Conservation (phyloP, 2,888 invertebrate species). For the Mythimna albipuncta region DNA sequence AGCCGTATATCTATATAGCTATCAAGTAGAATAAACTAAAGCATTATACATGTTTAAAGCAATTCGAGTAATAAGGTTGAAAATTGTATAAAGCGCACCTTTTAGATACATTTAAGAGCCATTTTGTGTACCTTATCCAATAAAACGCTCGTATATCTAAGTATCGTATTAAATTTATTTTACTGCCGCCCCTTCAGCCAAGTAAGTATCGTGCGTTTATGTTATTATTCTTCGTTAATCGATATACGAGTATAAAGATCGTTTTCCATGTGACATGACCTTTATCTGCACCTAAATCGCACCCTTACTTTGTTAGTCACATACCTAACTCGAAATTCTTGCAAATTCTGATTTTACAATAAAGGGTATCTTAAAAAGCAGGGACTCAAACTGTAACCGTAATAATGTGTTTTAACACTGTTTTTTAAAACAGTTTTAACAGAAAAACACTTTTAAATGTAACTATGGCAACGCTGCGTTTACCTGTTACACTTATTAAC, state of each 20-base stretch:
- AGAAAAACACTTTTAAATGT: no score
- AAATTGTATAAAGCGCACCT: slow-evolving; percentile 3
- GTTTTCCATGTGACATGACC: not conserved
- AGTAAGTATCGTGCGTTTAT: slow-evolving; percentile 12
- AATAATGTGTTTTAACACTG: no score
- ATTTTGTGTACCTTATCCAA: slow-evolving; percentile 25
- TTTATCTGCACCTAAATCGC: not conserved
- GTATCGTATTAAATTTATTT: slow-evolving; percentile 30
- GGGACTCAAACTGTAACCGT: no score
- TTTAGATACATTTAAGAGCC: slow-evolving; percentile 15
- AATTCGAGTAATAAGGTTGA: not conserved
- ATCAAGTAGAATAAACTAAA: not conserved
- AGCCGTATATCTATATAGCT: not conserved
- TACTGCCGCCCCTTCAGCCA: slow-evolving; percentile 25
- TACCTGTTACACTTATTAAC: no score
- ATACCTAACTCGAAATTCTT: no score
- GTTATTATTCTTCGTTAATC: slow-evolving; percentile 40
- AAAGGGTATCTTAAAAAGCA: no score
- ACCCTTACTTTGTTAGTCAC: no score
- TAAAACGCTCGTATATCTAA: slow-evolving; percentile 25
- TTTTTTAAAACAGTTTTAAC: no score
- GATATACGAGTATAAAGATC: slow-evolving; percentile 1
- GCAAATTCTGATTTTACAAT: no score
- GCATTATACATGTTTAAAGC: not conserved
- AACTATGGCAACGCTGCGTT: no score